Base-by-base conservation (phyloP, 1,140 invertebrate species). In the Bombus confusus region DNA sequence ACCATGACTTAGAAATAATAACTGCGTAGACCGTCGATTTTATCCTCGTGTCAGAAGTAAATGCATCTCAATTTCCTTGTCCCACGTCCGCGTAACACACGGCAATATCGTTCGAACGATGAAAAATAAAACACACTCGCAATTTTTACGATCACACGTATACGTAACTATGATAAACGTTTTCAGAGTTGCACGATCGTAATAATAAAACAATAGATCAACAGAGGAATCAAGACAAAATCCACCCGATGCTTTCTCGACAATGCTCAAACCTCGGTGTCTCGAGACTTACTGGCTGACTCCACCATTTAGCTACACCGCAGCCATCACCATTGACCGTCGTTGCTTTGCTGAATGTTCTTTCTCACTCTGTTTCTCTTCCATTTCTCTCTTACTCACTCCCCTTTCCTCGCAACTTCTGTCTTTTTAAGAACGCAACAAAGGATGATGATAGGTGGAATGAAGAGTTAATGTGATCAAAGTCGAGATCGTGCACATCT, bases 261-360 rank as follows among this genome's bases (percentile, higher is more conserved):
- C 78, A 79, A 75, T 90, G 83, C 87, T 91, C 80, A 84, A 90
- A 80, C 34, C 87, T 89, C 89, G 88, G 88, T 83, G 86, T 88
- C 89, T 92, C 91, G 89, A 91, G 89, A 91, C 89, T 66, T 79
- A 94, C 94, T 94, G 91, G 91, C 59, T 82, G 85, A 82, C 75
- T 86, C 69, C 69, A 83, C 71, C 39, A 76, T 66, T 73, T 68
- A 81, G 68, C 78, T 76, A 68, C 64, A 84, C 57, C 59, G 85
- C 89, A 92, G 88, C 93, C 91, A 86, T 94, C 92, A 91, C 90
- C 92, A 91, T 93, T 94, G 93, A 94, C 93, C 93, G 91, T 86
- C 80, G 87, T 37, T 76, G 85, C 71, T 89, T 86, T 39, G 71
- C 66, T 66, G 25, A 62, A 37, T 57, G 41, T 77, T 72, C 68